A percentile compares a stretch with the other conserved stretches of the same genome.
Conservation (phyloP, 1,140 invertebrate genomes). For the Temnothorax nylanderi region DNA sequence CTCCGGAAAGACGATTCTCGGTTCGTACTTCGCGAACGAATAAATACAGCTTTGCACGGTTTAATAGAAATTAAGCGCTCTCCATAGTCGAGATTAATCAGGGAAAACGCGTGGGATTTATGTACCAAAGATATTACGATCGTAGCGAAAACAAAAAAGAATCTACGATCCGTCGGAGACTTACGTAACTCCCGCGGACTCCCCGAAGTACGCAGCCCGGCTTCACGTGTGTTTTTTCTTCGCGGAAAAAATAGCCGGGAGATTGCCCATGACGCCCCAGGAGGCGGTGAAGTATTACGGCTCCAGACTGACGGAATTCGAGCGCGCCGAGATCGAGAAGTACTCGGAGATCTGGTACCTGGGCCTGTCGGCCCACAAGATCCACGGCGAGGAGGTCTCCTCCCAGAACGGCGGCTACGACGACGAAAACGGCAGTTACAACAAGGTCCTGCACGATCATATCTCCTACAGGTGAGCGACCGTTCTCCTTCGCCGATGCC, state of each 20-base stretch:
- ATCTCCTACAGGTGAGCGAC: slow-evolving; percentile 91
- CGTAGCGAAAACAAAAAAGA: background rate
- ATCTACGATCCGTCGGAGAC: background rate
- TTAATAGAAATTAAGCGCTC: background rate
- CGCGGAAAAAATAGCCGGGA: slow-evolving; percentile 75
- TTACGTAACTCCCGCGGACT: background rate
- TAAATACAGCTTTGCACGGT: background rate
- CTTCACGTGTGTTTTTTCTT: background rate
- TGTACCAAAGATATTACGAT: background rate
- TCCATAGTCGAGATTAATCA: background rate
- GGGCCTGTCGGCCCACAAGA: slow-evolving; percentile 93
- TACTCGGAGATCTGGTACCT: slow-evolving; percentile 96
- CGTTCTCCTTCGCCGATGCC: background rate
- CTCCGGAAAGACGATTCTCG: background rate
- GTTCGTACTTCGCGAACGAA: background rate
- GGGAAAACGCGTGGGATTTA: background rate
- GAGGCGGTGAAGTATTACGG: slow-evolving; percentile 93
- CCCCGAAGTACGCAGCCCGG: background rate
- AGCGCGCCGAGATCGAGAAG: slow-evolving; percentile 93
- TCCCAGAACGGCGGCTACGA: slow-evolving; percentile 95
- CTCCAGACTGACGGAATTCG: slow-evolving; percentile 93
- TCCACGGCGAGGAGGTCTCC: slow-evolving; percentile 92
- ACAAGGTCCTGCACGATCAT: slow-evolving; percentile 97
- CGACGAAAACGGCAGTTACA: slow-evolving; percentile 96
- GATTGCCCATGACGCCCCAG: slow-evolving; percentile 84